These are phyloP conservation scores for Clytia hemisphaerica DNA, from an alignment of 30 jellyfish, hydroid and myxozoan species.

Conservation along the genomic window DNA sequence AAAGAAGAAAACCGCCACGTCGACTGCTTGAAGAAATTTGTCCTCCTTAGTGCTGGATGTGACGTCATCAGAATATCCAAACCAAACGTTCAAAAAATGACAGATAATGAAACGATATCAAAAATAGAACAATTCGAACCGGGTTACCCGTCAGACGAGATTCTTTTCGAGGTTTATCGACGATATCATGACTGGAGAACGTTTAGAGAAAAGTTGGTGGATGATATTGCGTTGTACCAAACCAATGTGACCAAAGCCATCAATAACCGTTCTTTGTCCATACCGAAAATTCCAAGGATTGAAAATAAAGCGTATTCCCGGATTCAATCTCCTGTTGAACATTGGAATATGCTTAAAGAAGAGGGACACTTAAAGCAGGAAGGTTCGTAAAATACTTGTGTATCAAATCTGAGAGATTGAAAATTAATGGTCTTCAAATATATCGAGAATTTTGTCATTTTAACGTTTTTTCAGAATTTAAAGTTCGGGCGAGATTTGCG, in stretches of 20 bases:
- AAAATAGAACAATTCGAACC: neutral
- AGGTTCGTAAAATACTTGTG: neutral
- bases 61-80: conserved; percentile 20
- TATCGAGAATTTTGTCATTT: too few species aligned
- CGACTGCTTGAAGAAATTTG: conserved; percentile 8
- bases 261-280: conserved; percentile 1
- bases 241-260: conserved; percentile 1
- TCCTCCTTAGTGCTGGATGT: conserved; percentile 29
- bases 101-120: conserved; percentile 1
- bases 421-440: too few species aligned
- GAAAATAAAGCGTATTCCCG: neutral
- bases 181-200: conserved; percentile 17
- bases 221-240: neutral
- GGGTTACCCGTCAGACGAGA: conserved; percentile 18
- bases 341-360: conserved; percentile 1
- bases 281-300: conserved; percentile 9
- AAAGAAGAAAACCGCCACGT: conserved; percentile 16
- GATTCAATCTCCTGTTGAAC: neutral
- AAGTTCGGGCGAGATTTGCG: too few species aligned
- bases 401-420: neutral
- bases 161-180: conserved; percentile 11
- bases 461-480: too few species aligned
- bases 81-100: neutral
- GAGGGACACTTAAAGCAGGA: neutral
- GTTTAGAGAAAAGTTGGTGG: conserved; percentile 27